phyloP scores from a whole-genome alignment of 23 tunicate species.

The Halocynthia roretzi region DNA sequence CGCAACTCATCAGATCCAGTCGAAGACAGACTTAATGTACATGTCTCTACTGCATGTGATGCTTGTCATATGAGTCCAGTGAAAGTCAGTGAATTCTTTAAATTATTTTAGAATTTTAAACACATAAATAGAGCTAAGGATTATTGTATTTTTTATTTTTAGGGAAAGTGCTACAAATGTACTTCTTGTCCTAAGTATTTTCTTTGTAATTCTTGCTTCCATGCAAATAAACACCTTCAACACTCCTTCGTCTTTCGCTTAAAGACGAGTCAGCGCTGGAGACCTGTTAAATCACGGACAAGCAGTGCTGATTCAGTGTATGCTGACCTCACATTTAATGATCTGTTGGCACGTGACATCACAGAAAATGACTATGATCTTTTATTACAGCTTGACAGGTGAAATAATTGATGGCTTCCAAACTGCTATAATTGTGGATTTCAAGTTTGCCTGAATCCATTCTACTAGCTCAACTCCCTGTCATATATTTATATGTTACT shows the following conservation, averaged over 20 bases:
- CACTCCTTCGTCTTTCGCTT: conserved; percentile 69
- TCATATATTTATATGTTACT: background rate
- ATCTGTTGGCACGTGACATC: conserved; percentile 58
- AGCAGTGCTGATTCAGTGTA: conserved; percentile 6
- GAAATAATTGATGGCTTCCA: too few relatives aligned
- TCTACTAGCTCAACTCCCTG: background rate
- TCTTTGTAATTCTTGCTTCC: conserved; percentile 87
- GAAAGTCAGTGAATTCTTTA: conserved; percentile 29
- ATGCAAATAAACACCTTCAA: conserved; percentile 44
- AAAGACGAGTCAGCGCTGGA: conserved; percentile 66
- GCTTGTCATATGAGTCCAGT: conserved; percentile 68
- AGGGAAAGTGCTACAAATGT: conserved; percentile 92
- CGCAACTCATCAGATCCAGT: conserved; percentile 32
- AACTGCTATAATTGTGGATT: too few relatives aligned
- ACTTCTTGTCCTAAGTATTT: conserved; percentile 26
- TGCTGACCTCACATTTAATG: conserved; percentile 22
- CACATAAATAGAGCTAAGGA: background rate
- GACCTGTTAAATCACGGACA: conserved; percentile 37
- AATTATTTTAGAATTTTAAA: background rate
- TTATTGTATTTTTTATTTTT: background rate
- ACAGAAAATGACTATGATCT: conserved; percentile 82
- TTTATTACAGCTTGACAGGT: conserved; percentile 58
- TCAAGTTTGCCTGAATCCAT: too few relatives aligned
- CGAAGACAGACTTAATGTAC: conserved; percentile 28
- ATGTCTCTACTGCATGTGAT: conserved; percentile 37